Base-by-base conservation (phyloP, 2,888 invertebrate species). In the Pyrgus malvae region DNA sequence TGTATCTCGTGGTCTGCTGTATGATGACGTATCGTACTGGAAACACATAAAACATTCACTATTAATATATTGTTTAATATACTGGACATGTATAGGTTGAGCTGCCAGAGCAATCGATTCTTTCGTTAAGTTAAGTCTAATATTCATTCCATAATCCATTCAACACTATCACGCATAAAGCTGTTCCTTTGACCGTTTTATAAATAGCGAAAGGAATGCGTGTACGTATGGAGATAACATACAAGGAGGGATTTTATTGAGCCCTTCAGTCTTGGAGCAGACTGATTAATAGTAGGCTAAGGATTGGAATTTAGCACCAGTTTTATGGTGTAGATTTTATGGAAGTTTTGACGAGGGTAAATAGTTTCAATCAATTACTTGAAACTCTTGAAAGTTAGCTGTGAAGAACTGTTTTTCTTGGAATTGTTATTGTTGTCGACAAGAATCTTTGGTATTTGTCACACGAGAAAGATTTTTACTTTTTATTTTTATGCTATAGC, bases 1-100 rank as follows among this genome's bases (percentile, higher is more conserved):
- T 25, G 74, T 66, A 49, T 86, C 84, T 59, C 88, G 78, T 65
- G 68, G 80, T 54, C 87, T 80, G 44, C 80, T 73, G 59, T 86
- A 89, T 19, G 85, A 73, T 41, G 88, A 71, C 21, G 88, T 68
- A 62, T 90, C 87, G 70, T 86, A 89, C 89, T 90, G 86, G 61
- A 89, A n/a, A n/a, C n/a, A n/a, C n/a, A n/a, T n/a, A n/a, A n/a
- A n/a, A n/a, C n/a, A 88, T 59, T 56, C 46, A 51, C 7, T 35
- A 21, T 6, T 33, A 37, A 0, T 21, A 46, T n/a, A n/a, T n/a
- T n/a, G n/a, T n/a, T n/a, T n/a, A n/a, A n/a, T n/a, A n/a, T n/a
- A n/a, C n/a, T n/a, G n/a, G n/a, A n/a, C n/a, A n/a, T n/a, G n/a
- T n/a, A n/a, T n/a, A n/a, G n/a, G n/a, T n/a, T n/a, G n/a, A n/a